Base-by-base conservation (phyloP, 1,140 invertebrate genomes). In the Drosophila setifemur region DNA sequence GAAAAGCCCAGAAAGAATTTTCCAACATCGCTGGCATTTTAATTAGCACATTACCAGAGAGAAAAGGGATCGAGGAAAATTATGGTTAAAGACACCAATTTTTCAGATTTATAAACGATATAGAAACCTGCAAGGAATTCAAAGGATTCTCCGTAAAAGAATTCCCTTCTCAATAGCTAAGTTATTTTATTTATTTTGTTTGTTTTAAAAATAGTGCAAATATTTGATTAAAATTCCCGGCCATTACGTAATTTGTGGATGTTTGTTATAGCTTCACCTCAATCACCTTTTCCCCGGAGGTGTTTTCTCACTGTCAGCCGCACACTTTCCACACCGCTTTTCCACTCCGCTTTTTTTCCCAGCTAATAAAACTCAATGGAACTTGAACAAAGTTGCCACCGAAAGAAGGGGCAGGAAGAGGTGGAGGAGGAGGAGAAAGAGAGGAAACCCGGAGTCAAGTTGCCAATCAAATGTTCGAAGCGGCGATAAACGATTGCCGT, bases 1-100 rank as follows among this genome's bases (percentile, higher is more conserved):
- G 49, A 66, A 42, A 26, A 25, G 53, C 53, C 33, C 18, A 5
- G 18, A 6, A 7, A 7, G 16, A 9, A n/a, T 50, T 43, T 14
- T 29, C 26, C 45, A 16, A 21, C 28, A 43, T 21, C 60, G 43
- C 45, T 39, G 70, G 57, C 48, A 79, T 74, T 79, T 79, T 79
- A 79, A 79, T 79, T 81, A 79, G 76, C 76, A 71, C 75, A 79
- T 79, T 72, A 71, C 73, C 73, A 76, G 28, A 39, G 23, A 9
- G 8, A 61, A 28, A 21, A n/a, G n/a, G n/a, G n/a, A n/a, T n/a
- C n/a, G n/a, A n/a, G n/a, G n/a, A n/a, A n/a, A n/a, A n/a, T n/a
- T n/a, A n/a, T n/a, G n/a, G n/a, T n/a, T n/a, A n/a, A n/a, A n/a
- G 64, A 68, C 64, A 68, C 64, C 61, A 68, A 67, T 68, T 67